Percentiles rank a stretch among this genome's conserved stretches.
Conservation (phyloP, 2,113 vertebrate genomes). For the Andinoacara biseriatus region DNA sequence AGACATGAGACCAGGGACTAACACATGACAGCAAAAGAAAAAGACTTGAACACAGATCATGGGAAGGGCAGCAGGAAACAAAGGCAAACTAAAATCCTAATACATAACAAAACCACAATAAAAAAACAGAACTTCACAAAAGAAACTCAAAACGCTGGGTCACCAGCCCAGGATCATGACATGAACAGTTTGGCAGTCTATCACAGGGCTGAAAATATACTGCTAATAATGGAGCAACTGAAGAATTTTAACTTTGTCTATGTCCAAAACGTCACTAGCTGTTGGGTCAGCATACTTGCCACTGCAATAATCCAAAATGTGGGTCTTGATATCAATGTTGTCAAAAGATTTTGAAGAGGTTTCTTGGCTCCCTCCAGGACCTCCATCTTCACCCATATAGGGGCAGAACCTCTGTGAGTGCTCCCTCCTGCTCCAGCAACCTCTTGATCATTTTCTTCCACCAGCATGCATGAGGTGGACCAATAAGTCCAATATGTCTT, state of each 20-base stretch:
- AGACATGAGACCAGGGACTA: too few relatives aligned
- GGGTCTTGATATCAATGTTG: background rate
- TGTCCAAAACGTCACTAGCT: background rate
- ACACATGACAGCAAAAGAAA: too few relatives aligned
- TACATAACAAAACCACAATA: too few relatives aligned
- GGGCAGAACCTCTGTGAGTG: background rate
- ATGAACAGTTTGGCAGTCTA: too few relatives aligned
- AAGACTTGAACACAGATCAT: too few relatives aligned
- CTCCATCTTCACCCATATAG: background rate
- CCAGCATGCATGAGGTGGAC: slow-evolving; percentile 9
- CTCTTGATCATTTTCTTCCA: background rate
- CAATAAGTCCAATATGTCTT: background rate
- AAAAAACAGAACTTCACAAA: too few relatives aligned
- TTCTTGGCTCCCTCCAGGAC: background rate
- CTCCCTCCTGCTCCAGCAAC: slow-evolving; percentile 9
- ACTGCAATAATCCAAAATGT: background rate
- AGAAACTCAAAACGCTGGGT: too few relatives aligned
- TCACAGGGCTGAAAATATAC: too few relatives aligned
- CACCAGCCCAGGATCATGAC: too few relatives aligned
- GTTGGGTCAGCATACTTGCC: background rate
- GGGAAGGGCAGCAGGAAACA: too few relatives aligned
- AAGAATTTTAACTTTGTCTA: background rate
- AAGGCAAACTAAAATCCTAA: too few relatives aligned
- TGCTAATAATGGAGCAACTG: too few relatives aligned
- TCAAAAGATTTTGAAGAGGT: background rate